Percentiles rank a stretch among this genome's conserved stretches.
These are phyloP conservation scores for Heliconius hermathena DNA, from an alignment of 1,140 invertebrate species.

Conservation along the genomic window DNA sequence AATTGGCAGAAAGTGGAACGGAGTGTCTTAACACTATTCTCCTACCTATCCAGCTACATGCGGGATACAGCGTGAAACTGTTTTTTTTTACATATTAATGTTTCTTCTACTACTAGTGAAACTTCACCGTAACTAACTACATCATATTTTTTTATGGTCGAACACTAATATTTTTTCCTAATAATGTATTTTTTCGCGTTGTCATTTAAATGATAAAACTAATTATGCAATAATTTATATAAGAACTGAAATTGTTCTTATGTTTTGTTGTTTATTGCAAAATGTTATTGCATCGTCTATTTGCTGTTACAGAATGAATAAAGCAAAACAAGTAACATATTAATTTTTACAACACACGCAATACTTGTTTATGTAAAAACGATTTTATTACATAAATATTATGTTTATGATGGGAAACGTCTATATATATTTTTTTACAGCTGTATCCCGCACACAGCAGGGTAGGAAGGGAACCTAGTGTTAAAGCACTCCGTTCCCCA, in stretches of 20 bases:
- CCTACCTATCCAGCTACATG: too few species aligned
- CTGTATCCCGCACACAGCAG: too few species aligned
- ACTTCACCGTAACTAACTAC: neutral
- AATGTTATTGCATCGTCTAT: slow-evolving; percentile 21
- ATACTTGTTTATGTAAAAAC: neutral
- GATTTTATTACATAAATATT: neutral
- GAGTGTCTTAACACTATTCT: too few species aligned
- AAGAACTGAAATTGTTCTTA: slow-evolving; percentile 28
- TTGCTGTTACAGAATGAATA: neutral
- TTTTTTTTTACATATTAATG: neutral
- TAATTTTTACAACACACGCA: neutral
- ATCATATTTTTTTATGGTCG: neutral
- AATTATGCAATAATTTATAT: slow-evolving; percentile 21
- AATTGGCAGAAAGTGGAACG: too few species aligned
- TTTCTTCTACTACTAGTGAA: neutral
- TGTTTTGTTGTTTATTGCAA: slow-evolving; percentile 28
- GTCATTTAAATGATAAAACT: slow-evolving; percentile 2
- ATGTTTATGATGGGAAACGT: neutral
- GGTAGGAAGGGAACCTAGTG: too few species aligned
- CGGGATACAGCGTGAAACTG: too few species aligned
- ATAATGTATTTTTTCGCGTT: slow-evolving; percentile 5
- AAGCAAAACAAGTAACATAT: neutral
- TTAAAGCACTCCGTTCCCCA: too few species aligned
- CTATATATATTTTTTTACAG: too few species aligned
- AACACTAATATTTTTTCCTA: neutral